These are phyloP conservation scores for Styela plicata DNA, from an alignment of 23 tunicate species.

Conservation along the genomic window DNA sequence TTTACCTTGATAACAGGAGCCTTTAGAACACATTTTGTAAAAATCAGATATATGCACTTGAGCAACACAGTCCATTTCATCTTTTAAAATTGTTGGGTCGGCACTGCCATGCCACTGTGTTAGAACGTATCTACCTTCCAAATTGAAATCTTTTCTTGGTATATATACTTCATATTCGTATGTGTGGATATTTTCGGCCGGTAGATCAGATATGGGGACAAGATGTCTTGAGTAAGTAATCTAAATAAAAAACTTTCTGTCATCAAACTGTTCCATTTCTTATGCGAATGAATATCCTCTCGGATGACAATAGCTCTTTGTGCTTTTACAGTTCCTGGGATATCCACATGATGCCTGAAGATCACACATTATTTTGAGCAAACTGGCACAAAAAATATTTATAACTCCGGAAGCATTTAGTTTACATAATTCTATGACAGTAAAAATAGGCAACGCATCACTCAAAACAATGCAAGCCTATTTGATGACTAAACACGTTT, in stretches of 20 bases:
- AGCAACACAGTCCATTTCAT: conserved; percentile 62
- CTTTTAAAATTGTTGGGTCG: conserved; percentile 60
- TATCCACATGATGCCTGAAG: not conserved
- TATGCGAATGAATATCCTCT: not conserved
- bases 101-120: conserved; percentile 94
- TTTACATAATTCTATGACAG: no score
- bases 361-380: no score
- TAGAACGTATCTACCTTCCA: conserved; percentile 40
- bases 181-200: conserved; percentile 31
- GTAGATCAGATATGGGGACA: conserved; percentile 41
- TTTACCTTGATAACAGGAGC: conserved; percentile 45
- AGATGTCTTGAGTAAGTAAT: not conserved
- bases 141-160: conserved; percentile 33
- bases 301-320: not conserved
- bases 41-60: conserved; percentile 32
- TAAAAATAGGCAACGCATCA: no score
- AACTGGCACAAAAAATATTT: no score
- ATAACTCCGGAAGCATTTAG: not conserved
- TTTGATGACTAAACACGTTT: no score
- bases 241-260: not conserved
- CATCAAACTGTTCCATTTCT: not conserved
- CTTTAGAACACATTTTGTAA: conserved; percentile 35
- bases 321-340: not conserved
- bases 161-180: conserved; percentile 50
- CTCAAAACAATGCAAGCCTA: no score